These are phyloP conservation scores for Microcebus ravelobensis DNA, from an alignment of 2,113 vertebrate species.

Conservation along the genomic window DNA sequence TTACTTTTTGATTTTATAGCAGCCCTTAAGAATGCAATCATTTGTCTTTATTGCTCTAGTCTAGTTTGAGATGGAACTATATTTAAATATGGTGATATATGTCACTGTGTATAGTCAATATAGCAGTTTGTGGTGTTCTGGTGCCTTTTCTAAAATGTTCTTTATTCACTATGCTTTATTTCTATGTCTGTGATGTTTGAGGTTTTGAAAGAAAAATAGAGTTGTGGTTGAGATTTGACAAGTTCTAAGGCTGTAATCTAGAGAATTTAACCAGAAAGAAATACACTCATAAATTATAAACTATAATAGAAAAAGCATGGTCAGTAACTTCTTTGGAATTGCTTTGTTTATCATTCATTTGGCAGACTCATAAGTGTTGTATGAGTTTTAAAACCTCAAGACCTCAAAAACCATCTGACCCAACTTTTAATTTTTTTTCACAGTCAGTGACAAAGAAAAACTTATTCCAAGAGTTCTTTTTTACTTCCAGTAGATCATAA, in stretches of 20 bases:
- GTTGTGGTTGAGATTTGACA: not conserved
- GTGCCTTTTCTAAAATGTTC: not conserved
- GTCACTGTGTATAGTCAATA: not conserved
- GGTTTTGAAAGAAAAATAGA: not conserved
- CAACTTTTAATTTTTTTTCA: not conserved
- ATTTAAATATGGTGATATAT: not conserved
- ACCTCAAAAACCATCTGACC: not conserved
- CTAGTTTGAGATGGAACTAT: not conserved
- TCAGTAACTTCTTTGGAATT: not conserved
- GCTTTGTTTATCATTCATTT: not conserved
- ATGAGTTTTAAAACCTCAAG: not conserved
- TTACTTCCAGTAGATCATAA: not conserved
- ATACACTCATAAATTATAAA: not conserved
- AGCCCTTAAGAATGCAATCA: not conserved
- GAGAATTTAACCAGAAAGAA: constrained; percentile 16
- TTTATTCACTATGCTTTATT: not conserved
- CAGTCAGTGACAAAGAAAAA: not conserved
- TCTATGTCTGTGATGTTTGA: not conserved
- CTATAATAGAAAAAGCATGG: not conserved
- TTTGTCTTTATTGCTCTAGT: not conserved
- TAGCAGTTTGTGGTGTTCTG: not conserved
- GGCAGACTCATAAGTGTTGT: not conserved
- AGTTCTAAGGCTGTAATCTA: not conserved
- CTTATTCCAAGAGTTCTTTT: not conserved
- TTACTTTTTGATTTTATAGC: not conserved